phyloP scores from a whole-genome alignment of 2,888 invertebrate species.

The Embidobia sp. region DNA sequence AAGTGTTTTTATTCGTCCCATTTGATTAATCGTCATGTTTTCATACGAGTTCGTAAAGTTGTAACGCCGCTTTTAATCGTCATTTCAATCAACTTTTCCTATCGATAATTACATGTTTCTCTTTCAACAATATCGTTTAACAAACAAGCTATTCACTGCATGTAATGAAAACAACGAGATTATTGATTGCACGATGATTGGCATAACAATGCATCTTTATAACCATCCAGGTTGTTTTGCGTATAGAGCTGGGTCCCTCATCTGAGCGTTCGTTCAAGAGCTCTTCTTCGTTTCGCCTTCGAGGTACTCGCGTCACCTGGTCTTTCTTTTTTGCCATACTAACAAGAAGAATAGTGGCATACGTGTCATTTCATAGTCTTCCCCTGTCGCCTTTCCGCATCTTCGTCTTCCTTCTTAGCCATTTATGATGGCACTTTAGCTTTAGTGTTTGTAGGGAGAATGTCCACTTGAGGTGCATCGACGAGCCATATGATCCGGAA shows the following conservation, averaged over 20 bases:
- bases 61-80: slow-evolving; percentile 3
- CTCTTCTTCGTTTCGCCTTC: slow-evolving; percentile 44
- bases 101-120: slow-evolving; percentile 4
- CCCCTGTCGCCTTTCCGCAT: slow-evolving; percentile 39
- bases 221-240: slow-evolving; percentile 22
- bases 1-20: too few species aligned
- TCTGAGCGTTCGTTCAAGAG: slow-evolving; percentile 25
- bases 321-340: slow-evolving; percentile 58
- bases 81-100: slow-evolving; percentile 14
- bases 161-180: slow-evolving; percentile 43
- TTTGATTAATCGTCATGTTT: too few species aligned
- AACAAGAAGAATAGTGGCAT: slow-evolving; percentile 59
- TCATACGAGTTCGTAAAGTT: too few species aligned
- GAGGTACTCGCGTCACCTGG: slow-evolving; percentile 55
- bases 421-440: slow-evolving; percentile 61
- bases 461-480: slow-evolving; percentile 58
- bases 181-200: slow-evolving; percentile 52
- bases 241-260: slow-evolving; percentile 32
- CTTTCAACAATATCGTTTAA: slow-evolving; percentile 17
- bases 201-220: slow-evolving; percentile 42
- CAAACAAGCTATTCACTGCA: slow-evolving; percentile 28
- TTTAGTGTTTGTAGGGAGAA: slow-evolving; percentile 57
- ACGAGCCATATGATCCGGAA: slow-evolving; percentile 57
- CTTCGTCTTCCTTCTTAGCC: slow-evolving; percentile 56
- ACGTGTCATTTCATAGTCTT: slow-evolving; percentile 64